Evolutionary conservation across 2,113 vertebrate species (phyloP).

Genomic region (Talpa occidentalis): DNA sequence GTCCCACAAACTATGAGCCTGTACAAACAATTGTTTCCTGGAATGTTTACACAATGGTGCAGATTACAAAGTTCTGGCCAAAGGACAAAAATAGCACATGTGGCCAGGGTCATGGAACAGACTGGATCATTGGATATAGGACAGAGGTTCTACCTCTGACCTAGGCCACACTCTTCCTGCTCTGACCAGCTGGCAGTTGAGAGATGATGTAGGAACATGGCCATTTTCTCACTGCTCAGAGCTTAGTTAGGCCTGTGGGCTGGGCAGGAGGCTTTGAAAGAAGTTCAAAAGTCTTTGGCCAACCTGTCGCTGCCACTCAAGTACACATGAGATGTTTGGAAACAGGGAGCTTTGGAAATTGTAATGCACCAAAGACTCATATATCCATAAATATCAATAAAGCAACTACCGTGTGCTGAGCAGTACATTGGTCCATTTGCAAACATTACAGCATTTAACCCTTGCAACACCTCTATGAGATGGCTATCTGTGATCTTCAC

Average conservation of each 20-base stretch:
- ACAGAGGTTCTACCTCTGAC: background rate
- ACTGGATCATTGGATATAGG: background rate
- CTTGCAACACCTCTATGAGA: background rate
- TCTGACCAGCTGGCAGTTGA: background rate
- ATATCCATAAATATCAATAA: background rate
- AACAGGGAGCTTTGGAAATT: background rate
- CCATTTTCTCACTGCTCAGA: background rate
- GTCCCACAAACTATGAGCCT: conserved; percentile 41
- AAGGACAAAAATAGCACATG: conserved; percentile 47
- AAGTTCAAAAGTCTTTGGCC: background rate
- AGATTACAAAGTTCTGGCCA: conserved; percentile 56
- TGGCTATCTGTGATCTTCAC: background rate
- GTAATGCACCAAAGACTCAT: background rate
- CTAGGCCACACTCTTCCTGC: background rate
- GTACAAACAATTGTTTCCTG: conserved; percentile 36
- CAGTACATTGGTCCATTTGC: background rate
- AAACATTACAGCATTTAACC: background rate
- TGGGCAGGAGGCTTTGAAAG: background rate
- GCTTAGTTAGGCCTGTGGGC: background rate
- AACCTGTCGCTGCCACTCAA: background rate
- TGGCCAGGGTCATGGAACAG: background rate
- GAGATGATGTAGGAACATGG: background rate
- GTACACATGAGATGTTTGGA: background rate
- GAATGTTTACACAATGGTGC: conserved; percentile 38
- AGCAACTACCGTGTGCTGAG: background rate